phyloP scores from a whole-genome alignment of 2,113 vertebrate species.

The Stegostoma tigrinum region DNA sequence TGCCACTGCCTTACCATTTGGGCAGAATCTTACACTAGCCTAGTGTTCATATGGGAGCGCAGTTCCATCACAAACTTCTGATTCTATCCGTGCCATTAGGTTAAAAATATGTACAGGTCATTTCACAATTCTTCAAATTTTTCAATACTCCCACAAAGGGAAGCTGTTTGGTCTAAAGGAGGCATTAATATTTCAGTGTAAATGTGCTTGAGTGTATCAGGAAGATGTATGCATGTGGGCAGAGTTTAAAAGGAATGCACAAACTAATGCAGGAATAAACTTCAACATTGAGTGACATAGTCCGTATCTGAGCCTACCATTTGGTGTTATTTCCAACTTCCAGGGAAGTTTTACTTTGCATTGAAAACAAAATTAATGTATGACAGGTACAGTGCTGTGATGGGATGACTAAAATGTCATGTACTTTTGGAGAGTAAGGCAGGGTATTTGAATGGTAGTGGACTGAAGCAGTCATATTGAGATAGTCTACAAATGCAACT shows the following conservation, averaged over 20 bases:
- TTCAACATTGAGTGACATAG: neutral
- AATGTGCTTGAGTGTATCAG: neutral
- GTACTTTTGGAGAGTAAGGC: neutral
- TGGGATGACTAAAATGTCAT: neutral
- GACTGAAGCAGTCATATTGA: neutral
- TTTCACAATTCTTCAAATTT: neutral
- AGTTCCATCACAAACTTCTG: neutral
- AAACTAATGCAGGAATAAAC: neutral
- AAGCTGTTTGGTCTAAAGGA: neutral
- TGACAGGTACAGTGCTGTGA: neutral
- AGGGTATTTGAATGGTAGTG: neutral
- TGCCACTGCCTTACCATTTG: neutral
- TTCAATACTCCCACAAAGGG: neutral
- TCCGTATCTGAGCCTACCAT: neutral
- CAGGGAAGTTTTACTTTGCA: neutral
- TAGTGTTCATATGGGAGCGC: neutral
- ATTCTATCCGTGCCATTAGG: neutral
- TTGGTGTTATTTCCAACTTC: neutral
- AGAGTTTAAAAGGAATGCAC: neutral
- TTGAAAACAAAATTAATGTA: too few relatives aligned
- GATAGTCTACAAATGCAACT: neutral
- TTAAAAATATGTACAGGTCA: neutral
- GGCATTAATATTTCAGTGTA: conserved; percentile 3
- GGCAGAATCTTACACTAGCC: neutral
- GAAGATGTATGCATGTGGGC: neutral